phyloP scores from a whole-genome alignment of 1,140 invertebrate species.

The Drosophila repleta region DNA sequence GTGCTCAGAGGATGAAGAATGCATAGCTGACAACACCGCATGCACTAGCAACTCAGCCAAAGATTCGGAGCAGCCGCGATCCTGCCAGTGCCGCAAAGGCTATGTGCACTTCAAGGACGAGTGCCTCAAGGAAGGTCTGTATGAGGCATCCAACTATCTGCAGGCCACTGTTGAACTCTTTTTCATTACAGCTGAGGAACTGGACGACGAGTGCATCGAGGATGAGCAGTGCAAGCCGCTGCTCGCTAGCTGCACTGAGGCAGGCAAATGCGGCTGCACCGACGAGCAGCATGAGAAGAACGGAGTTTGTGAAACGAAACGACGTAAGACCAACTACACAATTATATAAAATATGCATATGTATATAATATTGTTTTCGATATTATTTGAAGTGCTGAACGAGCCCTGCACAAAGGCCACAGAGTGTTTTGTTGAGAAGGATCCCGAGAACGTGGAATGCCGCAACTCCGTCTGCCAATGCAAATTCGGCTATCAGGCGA shows the following conservation, averaged over 20 bases:
- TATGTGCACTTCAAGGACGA: slow-evolving; percentile 83
- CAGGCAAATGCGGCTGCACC: slow-evolving; percentile 73
- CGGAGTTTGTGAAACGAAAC: slow-evolving; percentile 66
- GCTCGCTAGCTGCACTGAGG: slow-evolving; percentile 63
- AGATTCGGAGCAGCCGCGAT: slow-evolving; percentile 47
- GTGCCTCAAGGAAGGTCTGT: slow-evolving; percentile 82
- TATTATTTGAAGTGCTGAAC: slow-evolving; percentile 71
- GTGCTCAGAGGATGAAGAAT: slow-evolving; percentile 83
- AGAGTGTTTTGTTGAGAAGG: slow-evolving; percentile 83
- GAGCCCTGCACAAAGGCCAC: slow-evolving; percentile 83
- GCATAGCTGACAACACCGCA: slow-evolving; percentile 77
- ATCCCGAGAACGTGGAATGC: slow-evolving; percentile 84
- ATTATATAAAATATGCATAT: not conserved
- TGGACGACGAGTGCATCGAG: slow-evolving; percentile 75
- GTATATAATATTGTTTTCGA: not conserved
- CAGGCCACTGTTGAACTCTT: not conserved
- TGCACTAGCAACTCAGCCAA: slow-evolving; percentile 66
- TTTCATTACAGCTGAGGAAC: slow-evolving; percentile 53
- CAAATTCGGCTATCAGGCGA: slow-evolving; percentile 83
- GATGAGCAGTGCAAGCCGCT: slow-evolving; percentile 81
- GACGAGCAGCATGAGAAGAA: slow-evolving; percentile 71
- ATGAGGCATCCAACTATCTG: not conserved
- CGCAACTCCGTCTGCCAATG: slow-evolving; percentile 85
- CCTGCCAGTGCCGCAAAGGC: slow-evolving; percentile 83
- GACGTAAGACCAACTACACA: slow-evolving; percentile 35